These are phyloP conservation scores for Ctenochaetus hawaiiensis DNA, from an alignment of 2,797 vertebrate species.

Conservation along the genomic window DNA sequence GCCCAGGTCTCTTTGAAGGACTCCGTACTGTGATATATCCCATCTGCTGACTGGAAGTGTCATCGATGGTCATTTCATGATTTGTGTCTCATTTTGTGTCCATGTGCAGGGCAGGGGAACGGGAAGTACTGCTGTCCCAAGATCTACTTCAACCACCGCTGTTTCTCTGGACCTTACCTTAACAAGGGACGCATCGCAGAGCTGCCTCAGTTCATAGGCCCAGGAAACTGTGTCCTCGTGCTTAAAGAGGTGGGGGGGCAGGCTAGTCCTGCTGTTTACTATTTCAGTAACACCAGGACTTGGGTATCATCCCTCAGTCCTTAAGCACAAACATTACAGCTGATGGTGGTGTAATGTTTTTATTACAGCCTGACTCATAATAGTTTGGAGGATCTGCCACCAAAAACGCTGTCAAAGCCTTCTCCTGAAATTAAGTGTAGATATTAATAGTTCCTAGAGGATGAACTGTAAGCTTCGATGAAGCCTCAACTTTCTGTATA, in stretches of 20 bases:
- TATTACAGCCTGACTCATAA: too few species aligned
- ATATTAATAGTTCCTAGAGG: too few species aligned
- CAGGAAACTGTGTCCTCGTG: conserved; percentile 97
- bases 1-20: conserved; percentile 1
- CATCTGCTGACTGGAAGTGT: neutral
- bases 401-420: too few species aligned
- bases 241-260: conserved; percentile 92
- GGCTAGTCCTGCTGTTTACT: neutral
- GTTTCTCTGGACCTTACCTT: conserved; percentile 98
- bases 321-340: neutral
- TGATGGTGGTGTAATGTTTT: too few species aligned
- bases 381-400: too few species aligned
- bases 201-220: conserved; percentile 96
- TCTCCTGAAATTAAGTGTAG: too few species aligned
- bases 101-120: conserved; percentile 87
- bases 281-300: neutral
- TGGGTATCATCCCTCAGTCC: neutral
- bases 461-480: too few species aligned
- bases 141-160: conserved; percentile 99
- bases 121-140: conserved; percentile 98
- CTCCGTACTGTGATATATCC: neutral
- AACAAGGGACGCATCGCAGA: conserved; percentile 99
- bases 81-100: conserved; percentile 29
- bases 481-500: too few species aligned
- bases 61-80: neutral